A percentile compares a stretch with the other conserved stretches of the same genome.
Conservation (phyloP, 2,888 invertebrate species). For the Diarsia brunnea region DNA sequence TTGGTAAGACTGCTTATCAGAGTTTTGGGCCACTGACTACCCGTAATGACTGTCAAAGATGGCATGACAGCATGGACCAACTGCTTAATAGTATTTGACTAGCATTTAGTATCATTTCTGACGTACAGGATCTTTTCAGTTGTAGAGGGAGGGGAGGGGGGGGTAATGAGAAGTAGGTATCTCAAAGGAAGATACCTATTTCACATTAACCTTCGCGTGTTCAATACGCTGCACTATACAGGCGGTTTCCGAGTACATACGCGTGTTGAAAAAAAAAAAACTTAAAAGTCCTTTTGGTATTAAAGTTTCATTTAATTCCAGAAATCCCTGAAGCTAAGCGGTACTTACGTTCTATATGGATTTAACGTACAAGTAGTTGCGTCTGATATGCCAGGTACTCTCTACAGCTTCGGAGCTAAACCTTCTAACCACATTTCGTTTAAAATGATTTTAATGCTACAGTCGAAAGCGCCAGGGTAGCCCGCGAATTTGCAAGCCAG, state of each 20-base stretch:
- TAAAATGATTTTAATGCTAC: neutral
- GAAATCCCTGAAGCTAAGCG: slow-evolving; percentile 83
- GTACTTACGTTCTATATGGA: slow-evolving; percentile 80
- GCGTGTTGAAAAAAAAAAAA: neutral
- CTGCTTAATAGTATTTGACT: neutral
- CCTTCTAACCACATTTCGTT: neutral
- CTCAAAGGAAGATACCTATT: neutral
- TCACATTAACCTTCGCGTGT: neutral
- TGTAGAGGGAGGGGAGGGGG: neutral
- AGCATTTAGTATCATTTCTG: neutral
- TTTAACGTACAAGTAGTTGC: slow-evolving; percentile 87
- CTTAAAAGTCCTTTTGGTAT: neutral
- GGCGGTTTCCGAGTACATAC: neutral
- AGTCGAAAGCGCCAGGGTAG: neutral
- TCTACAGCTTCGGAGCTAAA: neutral
- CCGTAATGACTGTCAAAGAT: neutral
- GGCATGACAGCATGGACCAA: neutral
- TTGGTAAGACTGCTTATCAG: neutral
- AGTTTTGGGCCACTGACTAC: neutral
- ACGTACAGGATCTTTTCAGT: too few species aligned
- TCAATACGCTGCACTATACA: neutral
- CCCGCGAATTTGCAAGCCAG: neutral
- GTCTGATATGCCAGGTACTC: slow-evolving; percentile 83
- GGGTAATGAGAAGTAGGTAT: neutral
- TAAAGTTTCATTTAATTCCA: slow-evolving; percentile 65